Conservation (phyloP, 2,797 vertebrate species). For the Onychomys leucogaster region DNA sequence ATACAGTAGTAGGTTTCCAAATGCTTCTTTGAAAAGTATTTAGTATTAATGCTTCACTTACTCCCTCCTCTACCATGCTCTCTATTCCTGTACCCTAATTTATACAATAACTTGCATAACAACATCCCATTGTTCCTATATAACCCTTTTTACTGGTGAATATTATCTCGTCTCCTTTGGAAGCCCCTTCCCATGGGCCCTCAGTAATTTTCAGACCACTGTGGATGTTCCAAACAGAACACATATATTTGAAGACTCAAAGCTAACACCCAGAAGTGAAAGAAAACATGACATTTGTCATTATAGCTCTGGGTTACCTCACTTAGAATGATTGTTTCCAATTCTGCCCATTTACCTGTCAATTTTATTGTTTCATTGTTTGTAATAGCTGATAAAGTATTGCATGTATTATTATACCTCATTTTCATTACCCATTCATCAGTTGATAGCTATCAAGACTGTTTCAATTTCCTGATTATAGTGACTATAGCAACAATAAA, state of each 20-base stretch:
- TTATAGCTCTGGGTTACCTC: background rate
- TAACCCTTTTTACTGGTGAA: background rate
- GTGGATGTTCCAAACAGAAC: background rate
- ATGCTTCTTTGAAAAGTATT: background rate
- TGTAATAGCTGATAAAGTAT: background rate
- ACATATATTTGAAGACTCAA: background rate
- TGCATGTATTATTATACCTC: background rate
- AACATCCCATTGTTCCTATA: no score
- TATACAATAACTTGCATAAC: background rate
- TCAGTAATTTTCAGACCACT: background rate
- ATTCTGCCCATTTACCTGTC: background rate
- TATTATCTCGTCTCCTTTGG: background rate
- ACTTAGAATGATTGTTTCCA: background rate
- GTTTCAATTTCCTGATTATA: background rate
- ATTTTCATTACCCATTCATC: background rate
- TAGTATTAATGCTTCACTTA: background rate
- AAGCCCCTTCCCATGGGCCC: no score
- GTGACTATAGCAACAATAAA: background rate
- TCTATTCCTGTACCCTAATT: rapidly evolving
- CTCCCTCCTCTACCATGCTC: background rate
- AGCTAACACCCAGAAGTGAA: background rate
- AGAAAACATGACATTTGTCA: background rate
- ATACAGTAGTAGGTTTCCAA: background rate
- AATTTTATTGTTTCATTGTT: background rate
- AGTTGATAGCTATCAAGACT: background rate